A percentile compares a stretch with the other conserved stretches of the same genome.
Evolutionary conservation across 1,140 invertebrate species (phyloP).

Genomic region (Heliconius hermathena): DNA sequence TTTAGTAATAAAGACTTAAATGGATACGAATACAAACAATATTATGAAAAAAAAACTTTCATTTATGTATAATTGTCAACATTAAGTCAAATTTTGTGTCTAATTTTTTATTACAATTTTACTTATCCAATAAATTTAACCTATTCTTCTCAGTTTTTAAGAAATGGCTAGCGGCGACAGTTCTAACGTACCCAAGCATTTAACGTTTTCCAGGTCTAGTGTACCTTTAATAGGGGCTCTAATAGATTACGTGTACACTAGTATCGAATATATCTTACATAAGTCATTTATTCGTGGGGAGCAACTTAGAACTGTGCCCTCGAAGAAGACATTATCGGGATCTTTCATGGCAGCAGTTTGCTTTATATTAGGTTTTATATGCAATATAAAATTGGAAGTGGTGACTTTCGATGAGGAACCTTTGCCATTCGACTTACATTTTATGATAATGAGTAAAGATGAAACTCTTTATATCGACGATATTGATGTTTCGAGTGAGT

Average conservation of each 20-base stretch:
- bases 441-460: conserved; percentile 67
- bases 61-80: not conserved
- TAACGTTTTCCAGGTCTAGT: conserved; percentile 60
- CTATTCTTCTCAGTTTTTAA: not conserved
- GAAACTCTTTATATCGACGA: conserved; percentile 71
- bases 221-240: conserved; percentile 62
- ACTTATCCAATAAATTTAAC: not conserved
- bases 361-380: conserved; percentile 55
- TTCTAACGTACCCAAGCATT: conserved; percentile 42
- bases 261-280: conserved; percentile 52
- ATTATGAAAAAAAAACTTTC: too few species aligned
- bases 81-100: not conserved
- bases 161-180: conserved; percentile 39
- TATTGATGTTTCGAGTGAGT: conserved; percentile 68
- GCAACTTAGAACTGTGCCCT: conserved; percentile 46
- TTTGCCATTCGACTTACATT: conserved; percentile 63
- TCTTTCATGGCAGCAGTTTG: conserved; percentile 59
- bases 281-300: conserved; percentile 56
- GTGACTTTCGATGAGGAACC: conserved; percentile 59
- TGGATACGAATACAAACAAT: too few species aligned
- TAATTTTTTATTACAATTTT: not conserved
- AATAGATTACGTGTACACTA: conserved; percentile 65
- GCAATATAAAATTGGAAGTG: conserved; percentile 71
- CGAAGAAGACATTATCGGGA: conserved; percentile 52
- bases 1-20: too few species aligned